Conservation (phyloP, 2,888 invertebrate genomes). For the Phortica magna region DNA sequence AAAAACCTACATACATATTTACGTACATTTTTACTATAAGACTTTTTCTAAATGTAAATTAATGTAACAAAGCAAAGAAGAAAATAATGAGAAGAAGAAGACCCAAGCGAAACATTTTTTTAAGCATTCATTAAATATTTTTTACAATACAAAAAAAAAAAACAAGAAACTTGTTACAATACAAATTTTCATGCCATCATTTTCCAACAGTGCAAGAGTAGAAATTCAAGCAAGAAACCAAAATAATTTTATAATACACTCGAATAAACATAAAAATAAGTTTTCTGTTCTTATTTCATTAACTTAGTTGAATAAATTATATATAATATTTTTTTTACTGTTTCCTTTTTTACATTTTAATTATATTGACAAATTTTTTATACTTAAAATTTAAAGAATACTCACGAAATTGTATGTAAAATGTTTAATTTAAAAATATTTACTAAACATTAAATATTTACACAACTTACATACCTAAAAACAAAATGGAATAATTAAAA, state of each 20-base stretch:
- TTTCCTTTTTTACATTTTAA: not conserved
- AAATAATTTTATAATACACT: not conserved
- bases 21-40: constrained; percentile 26
- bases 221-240: not conserved
- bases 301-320: not conserved
- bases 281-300: too few relatives aligned
- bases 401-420: constrained; percentile 29
- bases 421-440: constrained; percentile 14
- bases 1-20: constrained; percentile 33
- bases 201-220: not conserved
- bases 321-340: not conserved
- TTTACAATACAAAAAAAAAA: not conserved
- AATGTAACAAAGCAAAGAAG: constrained; percentile 38
- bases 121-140: not conserved
- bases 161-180: not conserved
- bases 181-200: not conserved
- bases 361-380: not conserved
- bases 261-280: not conserved
- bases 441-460: not conserved
- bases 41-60: constrained; percentile 31
- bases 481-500: constrained; percentile 1
- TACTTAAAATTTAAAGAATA: constrained; percentile 11
- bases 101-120: constrained; percentile 21
- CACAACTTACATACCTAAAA: not conserved
- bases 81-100: not conserved